Evolutionary conservation across 2,113 vertebrate genomes (phyloP).

Genomic region (Etheostoma cragini): DNA sequence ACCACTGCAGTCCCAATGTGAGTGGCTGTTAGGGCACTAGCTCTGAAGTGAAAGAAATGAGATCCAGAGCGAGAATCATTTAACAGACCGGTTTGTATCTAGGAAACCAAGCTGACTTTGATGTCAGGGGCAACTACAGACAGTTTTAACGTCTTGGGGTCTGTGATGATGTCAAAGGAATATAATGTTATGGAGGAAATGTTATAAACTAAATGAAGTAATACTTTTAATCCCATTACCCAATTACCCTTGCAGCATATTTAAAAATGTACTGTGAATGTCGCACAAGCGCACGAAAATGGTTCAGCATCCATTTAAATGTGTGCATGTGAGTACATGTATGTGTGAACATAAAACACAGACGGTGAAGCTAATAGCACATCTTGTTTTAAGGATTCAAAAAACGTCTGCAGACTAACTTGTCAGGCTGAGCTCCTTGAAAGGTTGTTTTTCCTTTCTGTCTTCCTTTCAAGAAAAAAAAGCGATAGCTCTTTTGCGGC

Average conservation of each 20-base stretch:
- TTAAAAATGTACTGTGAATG: constrained; percentile 20
- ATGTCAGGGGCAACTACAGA: constrained; percentile 55
- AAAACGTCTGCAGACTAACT: constrained; percentile 21
- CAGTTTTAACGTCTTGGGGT: constrained; percentile 33
- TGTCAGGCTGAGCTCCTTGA: constrained; percentile 24
- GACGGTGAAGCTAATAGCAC: constrained; percentile 27
- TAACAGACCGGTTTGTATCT: constrained; percentile 61
- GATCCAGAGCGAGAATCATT: constrained; percentile 71
- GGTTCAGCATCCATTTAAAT: neutral
- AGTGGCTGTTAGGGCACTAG: constrained; percentile 71
- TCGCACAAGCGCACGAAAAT: constrained; percentile 13
- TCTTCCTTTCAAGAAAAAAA: constrained; percentile 33
- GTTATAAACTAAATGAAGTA: constrained; percentile 1
- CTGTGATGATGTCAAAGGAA: constrained; percentile 17
- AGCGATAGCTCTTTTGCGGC: constrained; percentile 44
- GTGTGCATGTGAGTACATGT: neutral
- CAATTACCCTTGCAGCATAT: constrained; percentile 1
- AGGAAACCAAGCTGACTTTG: constrained; percentile 71
- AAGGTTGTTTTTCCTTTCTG: constrained; percentile 21
- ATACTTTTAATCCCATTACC: constrained; percentile 11
- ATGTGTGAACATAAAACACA: constrained; percentile 15
- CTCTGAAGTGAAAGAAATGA: constrained; percentile 74
- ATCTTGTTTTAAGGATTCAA: constrained; percentile 28
- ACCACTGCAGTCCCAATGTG: constrained; percentile 67
- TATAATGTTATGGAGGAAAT: constrained; percentile 2